phyloP scores from a whole-genome alignment of 2,797 vertebrate genomes.

The Xyrichtys novacula region DNA sequence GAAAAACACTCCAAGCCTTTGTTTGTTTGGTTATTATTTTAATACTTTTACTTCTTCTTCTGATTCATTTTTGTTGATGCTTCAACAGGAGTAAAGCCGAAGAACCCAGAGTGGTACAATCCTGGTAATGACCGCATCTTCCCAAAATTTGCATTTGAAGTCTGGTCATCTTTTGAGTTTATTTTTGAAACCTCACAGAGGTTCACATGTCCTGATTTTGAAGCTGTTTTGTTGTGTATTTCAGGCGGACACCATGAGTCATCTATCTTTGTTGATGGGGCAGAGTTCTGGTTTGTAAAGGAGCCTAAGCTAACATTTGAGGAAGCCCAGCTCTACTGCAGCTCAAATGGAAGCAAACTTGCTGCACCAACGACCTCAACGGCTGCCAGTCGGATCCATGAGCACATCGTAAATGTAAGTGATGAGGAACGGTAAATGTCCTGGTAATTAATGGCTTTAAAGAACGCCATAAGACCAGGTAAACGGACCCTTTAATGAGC shows the following conservation, averaged over 20 bases:
- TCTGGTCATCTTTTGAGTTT: not conserved
- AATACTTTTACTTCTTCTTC: no score
- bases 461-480: not conserved
- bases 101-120: conserved; percentile 93
- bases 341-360: conserved; percentile 86
- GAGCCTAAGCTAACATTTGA: conserved; percentile 85
- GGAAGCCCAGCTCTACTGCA: conserved; percentile 90
- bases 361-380: conserved; percentile 80
- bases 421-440: not conserved
- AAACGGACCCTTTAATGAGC: not conserved
- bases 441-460: not conserved
- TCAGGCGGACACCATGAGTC: conserved; percentile 85
- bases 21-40: no score
- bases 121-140: conserved; percentile 86
- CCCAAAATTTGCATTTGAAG: not conserved
- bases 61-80: conserved; percentile 45
- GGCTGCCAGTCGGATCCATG: conserved; percentile 80
- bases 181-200: not conserved
- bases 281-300: conserved; percentile 94
- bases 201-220: not conserved
- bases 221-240: conserved; percentile 26
- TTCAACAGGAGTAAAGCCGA: conserved; percentile 86
- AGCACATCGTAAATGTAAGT: conserved; percentile 59
- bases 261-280: conserved; percentile 87
- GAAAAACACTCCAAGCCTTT: no score